Evolutionary conservation across 2,888 invertebrate species (phyloP).

Genomic region (Eremobia ochroleuca): DNA sequence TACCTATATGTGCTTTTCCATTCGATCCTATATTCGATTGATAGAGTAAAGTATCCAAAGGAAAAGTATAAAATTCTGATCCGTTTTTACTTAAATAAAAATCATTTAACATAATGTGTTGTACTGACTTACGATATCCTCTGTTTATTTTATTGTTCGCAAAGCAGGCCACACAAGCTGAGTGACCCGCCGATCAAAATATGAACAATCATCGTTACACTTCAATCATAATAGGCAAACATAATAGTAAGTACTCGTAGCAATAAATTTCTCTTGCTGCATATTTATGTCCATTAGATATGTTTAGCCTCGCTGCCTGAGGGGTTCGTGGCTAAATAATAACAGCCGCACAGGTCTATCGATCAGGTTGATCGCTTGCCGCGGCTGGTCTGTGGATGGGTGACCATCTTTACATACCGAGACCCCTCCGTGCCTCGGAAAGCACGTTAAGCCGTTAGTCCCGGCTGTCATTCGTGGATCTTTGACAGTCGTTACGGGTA

Average conservation of each 20-base stretch:
- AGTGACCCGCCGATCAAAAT: not conserved
- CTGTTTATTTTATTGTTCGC: not conserved
- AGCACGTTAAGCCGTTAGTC: too few species aligned
- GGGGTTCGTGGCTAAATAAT: too few species aligned
- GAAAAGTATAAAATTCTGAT: not conserved
- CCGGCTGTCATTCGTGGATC: too few species aligned
- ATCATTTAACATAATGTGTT: not conserved
- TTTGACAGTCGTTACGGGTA: too few species aligned
- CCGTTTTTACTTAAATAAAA: not conserved
- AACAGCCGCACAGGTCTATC: too few species aligned
- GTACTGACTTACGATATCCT: not conserved
- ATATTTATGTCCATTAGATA: not conserved
- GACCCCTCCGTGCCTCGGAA: too few species aligned
- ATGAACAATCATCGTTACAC: not conserved
- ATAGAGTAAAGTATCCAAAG: not conserved
- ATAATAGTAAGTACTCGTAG: not conserved
- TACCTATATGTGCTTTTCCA: not conserved
- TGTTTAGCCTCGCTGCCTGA: not conserved
- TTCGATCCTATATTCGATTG: not conserved
- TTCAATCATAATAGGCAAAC: not conserved
- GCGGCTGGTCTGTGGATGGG: too few species aligned
- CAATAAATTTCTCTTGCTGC: not conserved
- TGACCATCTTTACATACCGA: too few species aligned
- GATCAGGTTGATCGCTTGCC: too few species aligned
- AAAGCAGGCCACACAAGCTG: not conserved